These are phyloP conservation scores for Mus musculus DNA, from an alignment of 2,113 vertebrate genomes.

Conservation along the genomic window GRCm39 chr3:40194001-40194500, in stretches of 20 bases:
- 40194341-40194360: neutral
- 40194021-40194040: conserved; percentile 33
- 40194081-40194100: conserved; percentile 60
- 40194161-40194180: neutral
- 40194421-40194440: neutral
- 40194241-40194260: neutral
- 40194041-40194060: conserved; percentile 68
- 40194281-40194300: neutral
- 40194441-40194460: neutral
- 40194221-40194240: neutral
- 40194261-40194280: neutral
- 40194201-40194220: neutral
- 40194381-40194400: neutral
- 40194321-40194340: neutral
- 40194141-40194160: neutral
- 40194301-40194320: neutral
- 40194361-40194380: neutral
- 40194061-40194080: conserved; percentile 52
- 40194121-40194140: conserved; percentile 28
- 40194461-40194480: neutral
- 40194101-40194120: neutral
- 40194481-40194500: neutral
- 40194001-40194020: conserved; percentile 53
- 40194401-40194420: neutral
- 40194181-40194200: neutral